phyloP scores from a whole-genome alignment of 2,888 invertebrate species.

The Pterobdella sp. region DNA sequence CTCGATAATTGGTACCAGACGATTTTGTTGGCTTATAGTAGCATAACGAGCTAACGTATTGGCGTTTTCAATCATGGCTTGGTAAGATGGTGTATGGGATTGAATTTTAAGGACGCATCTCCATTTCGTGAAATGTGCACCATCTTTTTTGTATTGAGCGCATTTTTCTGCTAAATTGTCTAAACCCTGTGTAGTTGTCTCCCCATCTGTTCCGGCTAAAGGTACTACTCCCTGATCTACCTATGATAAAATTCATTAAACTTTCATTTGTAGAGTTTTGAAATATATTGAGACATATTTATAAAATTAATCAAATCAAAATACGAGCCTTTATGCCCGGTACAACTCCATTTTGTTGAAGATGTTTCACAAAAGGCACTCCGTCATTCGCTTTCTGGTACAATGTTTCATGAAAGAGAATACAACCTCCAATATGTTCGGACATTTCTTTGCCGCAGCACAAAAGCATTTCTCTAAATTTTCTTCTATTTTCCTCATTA shows the following conservation, averaged over 20 bases:
- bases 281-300: neutral
- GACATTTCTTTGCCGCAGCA: constrained; percentile 59
- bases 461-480: constrained; percentile 81
- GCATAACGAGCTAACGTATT: constrained; percentile 50
- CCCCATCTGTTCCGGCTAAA: constrained; percentile 83
- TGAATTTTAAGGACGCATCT: constrained; percentile 52
- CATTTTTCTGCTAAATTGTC: constrained; percentile 44
- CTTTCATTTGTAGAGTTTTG: neutral
- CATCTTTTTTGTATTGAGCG: constrained; percentile 51
- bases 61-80: constrained; percentile 50
- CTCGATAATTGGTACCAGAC: constrained; percentile 97
- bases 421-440: constrained; percentile 73
- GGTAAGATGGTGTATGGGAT: constrained; percentile 47
- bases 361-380: constrained; percentile 45
- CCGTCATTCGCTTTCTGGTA: constrained; percentile 83
- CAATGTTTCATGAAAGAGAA: constrained; percentile 94
- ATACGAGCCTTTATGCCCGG: constrained; percentile 53
- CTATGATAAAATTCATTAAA: constrained; percentile 8
- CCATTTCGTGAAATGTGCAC: constrained; percentile 53
- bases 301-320: neutral
- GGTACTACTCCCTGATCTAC: constrained; percentile 91
- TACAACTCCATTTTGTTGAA: constrained; percentile 48
- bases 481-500: constrained; percentile 79
- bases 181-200: constrained; percentile 83
- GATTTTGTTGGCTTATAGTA: constrained; percentile 58